Base-by-base conservation (phyloP, 2,113 vertebrate genomes). In the Aramus guarauna region DNA sequence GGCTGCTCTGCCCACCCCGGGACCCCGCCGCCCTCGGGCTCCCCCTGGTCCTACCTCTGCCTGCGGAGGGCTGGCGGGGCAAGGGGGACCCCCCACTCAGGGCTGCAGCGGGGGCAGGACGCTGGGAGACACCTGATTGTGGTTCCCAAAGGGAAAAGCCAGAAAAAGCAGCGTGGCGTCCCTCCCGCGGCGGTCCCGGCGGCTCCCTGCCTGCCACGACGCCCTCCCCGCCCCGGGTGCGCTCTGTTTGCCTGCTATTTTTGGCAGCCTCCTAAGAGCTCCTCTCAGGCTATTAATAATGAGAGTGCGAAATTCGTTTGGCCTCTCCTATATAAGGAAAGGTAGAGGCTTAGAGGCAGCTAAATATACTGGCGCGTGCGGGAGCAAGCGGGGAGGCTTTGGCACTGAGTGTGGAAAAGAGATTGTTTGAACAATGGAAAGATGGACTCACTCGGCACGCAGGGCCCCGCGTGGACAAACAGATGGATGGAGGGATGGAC, bases 291-390 rank as follows among this genome's bases (percentile, higher is more conserved):
- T 97, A 95, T 97, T 96, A 97, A 97, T 97, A 96, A 96, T 90
- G 96, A 93, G 97, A 97, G 97, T 94, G 95, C 94, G 95, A 97
- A 97, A 96, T 91, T 95, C 96, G 94, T 97, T 96, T 95, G 97
- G 97, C 95, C 97, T 97, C 97, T 96, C 96, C 97, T 98, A 98
- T 98, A 98, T 98, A 98, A 98, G 97, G 97, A 90, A 97, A 98
- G 96, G 97, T 97, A 96, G 97, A 97, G 90, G 96, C 90, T 96
- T 20, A 47, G 94, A 96, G 94, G 93, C 95, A 94, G 97, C 97
- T 96, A 94, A 97, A 97, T 90, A 95, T 94, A 96, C 95, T 92
- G 95, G 72, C 53, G 94, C 78, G 80, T 78, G 94, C 83, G 52
- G 91, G 95, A 80, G 91, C 69, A 11, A 92, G 87, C 32, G 34